Evolutionary conservation across 2,797 vertebrate species (phyloP).

Genomic region (Alfaro cultratus): DNA sequence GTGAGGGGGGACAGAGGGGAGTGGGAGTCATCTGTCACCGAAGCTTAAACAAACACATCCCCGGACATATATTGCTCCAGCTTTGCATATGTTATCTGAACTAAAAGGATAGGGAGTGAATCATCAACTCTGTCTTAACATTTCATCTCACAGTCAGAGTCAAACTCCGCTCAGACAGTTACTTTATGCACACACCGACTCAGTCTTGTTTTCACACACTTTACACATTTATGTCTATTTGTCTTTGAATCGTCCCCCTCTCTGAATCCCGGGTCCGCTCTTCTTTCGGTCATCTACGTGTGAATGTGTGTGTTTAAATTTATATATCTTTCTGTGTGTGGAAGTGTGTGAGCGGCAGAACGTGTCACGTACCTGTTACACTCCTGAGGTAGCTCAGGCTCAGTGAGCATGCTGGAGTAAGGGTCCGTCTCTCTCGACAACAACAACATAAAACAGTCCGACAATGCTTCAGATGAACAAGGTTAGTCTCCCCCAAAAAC

Average conservation of each 20-base stretch:
- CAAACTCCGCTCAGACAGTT: slow-evolving; percentile 45
- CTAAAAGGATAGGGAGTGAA: slow-evolving; percentile 55
- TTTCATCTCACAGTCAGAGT: slow-evolving; percentile 27
- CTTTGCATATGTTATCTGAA: slow-evolving; percentile 45
- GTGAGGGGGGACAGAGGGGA: background rate
- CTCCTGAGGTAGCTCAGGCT: slow-evolving; percentile 98
- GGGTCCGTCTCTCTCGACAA: slow-evolving; percentile 85
- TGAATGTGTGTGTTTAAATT: slow-evolving; percentile 19
- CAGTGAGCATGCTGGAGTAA: slow-evolving; percentile 98
- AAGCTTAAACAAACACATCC: background rate
- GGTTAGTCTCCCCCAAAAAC: slow-evolving; percentile 80
- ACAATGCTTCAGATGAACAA: slow-evolving; percentile 76
- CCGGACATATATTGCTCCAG: background rate
- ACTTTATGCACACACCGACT: slow-evolving; percentile 10
- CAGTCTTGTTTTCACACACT: slow-evolving; percentile 26
- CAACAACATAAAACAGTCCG: slow-evolving; percentile 90
- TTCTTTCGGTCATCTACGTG: slow-evolving; percentile 34
- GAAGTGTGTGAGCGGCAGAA: slow-evolving; percentile 34
- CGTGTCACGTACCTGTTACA: slow-evolving; percentile 93
- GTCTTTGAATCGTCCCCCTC: background rate
- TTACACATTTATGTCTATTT: slow-evolving; percentile 28
- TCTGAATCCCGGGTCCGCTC: background rate
- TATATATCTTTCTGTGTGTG: slow-evolving; percentile 5
- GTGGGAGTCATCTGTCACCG: slow-evolving; percentile 21
- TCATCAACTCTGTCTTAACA: slow-evolving; percentile 66